Evolutionary conservation across 2,113 vertebrate species (phyloP).

Genomic region (Artemisiospiza belli): DNA sequence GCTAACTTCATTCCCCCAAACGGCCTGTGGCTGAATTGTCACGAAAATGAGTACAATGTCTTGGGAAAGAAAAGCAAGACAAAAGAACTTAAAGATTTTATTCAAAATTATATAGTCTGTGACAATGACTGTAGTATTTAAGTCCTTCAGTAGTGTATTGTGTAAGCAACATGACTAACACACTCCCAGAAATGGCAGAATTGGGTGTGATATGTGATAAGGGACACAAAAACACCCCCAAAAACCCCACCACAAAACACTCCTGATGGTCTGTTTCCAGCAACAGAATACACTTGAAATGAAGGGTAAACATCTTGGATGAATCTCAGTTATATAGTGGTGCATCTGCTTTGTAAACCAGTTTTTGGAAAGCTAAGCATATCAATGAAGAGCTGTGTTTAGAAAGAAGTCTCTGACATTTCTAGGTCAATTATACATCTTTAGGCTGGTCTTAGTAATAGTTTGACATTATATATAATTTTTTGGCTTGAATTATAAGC

Average conservation of each 20-base stretch:
- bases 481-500: not conserved
- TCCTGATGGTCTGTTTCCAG: not conserved
- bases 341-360: not conserved
- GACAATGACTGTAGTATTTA: not conserved
- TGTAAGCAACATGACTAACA: not conserved
- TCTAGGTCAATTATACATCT: not conserved
- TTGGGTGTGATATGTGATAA: not conserved
- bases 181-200: not conserved
- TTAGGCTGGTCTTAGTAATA: not conserved
- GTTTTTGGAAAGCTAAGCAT: not conserved
- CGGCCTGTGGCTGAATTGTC: not conserved
- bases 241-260: accelerated
- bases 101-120: not conserved
- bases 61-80: not conserved
- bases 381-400: not conserved
- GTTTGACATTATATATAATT: not conserved
- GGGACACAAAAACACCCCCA: not conserved
- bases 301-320: not conserved
- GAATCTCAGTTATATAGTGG: not conserved
- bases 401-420: not conserved
- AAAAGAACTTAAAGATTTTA: not conserved
- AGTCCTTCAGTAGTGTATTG: not conserved
- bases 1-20: not conserved
- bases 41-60: not conserved
- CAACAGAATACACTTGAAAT: not conserved